Evolutionary conservation across 2,113 vertebrate genomes (phyloP), one percentile per base, ranked within the genome.

Genomic region (Dicentrarchus labrax): DNA sequence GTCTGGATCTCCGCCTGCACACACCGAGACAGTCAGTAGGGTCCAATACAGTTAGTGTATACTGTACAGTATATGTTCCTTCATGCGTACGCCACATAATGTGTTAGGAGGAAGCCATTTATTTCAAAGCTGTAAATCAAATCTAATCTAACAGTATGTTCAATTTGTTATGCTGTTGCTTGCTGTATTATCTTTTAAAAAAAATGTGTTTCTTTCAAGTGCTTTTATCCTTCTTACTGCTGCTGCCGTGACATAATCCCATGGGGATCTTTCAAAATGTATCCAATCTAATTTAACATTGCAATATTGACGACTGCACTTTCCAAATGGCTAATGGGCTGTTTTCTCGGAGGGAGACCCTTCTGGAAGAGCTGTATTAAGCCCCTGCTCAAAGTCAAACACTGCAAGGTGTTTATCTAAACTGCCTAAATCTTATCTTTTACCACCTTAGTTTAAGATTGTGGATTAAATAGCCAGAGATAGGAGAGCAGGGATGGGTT

Each of bases 1-100:
- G 96, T 97, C 30, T 96, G 96, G 84, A 98, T 96, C 94, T 98
- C 97, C 30, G 96, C 96, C 98, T 99, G 92, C 78, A 87, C 72
- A 57, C 77, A 76, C 38, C 22, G 10, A 51, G 1, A 21, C 6
- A 30, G 54, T 45, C 39, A 30, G 5, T 8, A 0, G 8, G 22
- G 47, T 11, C 6, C 17, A 4, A 22, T 54, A 11, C 24, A 9
- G 7, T 48, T 8, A 30, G 15, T 19, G 43, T 41, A 12, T n/a
- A 3, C 24, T 38, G 72, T 13, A 19, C 22, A 19, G 4, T 7
- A 13, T 17, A 22, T 43, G 11, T 30, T 43, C 17, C 19, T 60
- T 21, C 11, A 15, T 19, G 38, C 41, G 47, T 0, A n/a, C 22
- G 59, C 6, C 30, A 66, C 4, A 66, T 60, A 53, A 60, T 8